Conservation (phyloP, 92 coral and sea anemone species). For the Micromussa lordhowensis region DNA sequence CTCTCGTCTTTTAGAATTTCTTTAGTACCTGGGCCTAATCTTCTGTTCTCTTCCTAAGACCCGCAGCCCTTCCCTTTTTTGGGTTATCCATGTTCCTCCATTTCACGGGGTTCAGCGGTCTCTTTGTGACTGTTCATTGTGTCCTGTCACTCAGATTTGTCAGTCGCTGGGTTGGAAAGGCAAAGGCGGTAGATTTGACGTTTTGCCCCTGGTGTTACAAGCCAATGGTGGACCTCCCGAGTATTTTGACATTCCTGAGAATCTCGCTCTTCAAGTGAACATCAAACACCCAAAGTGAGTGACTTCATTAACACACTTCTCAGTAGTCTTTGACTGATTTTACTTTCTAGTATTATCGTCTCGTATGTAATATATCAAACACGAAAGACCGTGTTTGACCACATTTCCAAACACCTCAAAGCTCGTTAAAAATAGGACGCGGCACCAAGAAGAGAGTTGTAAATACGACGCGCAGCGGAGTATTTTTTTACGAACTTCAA, state of each 20-base stretch:
- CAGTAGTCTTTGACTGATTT: too few species aligned
- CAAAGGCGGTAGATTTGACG: constrained; percentile 73
- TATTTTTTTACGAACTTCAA: too few species aligned
- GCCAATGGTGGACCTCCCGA: constrained; percentile 79
- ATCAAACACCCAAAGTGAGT: constrained; percentile 82
- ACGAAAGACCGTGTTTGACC: too few species aligned
- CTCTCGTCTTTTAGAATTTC: too few species aligned
- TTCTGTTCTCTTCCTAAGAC: not conserved
- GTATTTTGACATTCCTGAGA: constrained; percentile 72
- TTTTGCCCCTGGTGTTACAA: constrained; percentile 79
- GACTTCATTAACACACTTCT: not conserved
- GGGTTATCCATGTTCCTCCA: not conserved
- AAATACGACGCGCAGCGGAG: too few species aligned
- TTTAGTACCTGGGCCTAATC: not conserved
- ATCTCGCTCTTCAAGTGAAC: constrained; percentile 67
- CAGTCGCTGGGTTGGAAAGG: constrained; percentile 76
- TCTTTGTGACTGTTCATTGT: not conserved
- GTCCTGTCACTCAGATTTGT: constrained; percentile 59
- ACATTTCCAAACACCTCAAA: too few species aligned
- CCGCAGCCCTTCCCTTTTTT: not conserved
- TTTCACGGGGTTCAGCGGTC: not conserved
- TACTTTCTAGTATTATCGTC: too few species aligned
- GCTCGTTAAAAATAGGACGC: too few species aligned
- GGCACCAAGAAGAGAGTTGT: too few species aligned
- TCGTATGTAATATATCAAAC: too few species aligned